Evolutionary conservation across 2,113 vertebrate genomes (phyloP).

Genomic region (Oryctolagus cuniculus): mOryCun1.1 NC_091453.1:11619001-11619500

Average conservation of each 20-base stretch:
- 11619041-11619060: no score
- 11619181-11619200: no score
- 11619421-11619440: conserved; percentile 38
- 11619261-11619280: conserved; percentile 44
- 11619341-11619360: conserved; percentile 48
- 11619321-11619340: conserved; percentile 59
- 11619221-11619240: no score
- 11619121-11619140: no score
- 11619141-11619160: no score
- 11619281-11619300: not conserved
- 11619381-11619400: not conserved
- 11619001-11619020: no score
- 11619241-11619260: conserved; percentile 34
- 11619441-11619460: conserved; percentile 1
- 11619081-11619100: no score
- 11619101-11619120: no score
- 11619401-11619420: not conserved
- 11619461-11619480: conserved; percentile 51
- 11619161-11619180: no score
- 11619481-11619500: conserved; percentile 46
- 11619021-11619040: no score
- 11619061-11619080: no score
- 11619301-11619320: conserved; percentile 32
- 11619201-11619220: no score
- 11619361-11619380: conserved; percentile 24